Conservation (phyloP, 2,113 vertebrate species). For the Clarias magur region DNA sequence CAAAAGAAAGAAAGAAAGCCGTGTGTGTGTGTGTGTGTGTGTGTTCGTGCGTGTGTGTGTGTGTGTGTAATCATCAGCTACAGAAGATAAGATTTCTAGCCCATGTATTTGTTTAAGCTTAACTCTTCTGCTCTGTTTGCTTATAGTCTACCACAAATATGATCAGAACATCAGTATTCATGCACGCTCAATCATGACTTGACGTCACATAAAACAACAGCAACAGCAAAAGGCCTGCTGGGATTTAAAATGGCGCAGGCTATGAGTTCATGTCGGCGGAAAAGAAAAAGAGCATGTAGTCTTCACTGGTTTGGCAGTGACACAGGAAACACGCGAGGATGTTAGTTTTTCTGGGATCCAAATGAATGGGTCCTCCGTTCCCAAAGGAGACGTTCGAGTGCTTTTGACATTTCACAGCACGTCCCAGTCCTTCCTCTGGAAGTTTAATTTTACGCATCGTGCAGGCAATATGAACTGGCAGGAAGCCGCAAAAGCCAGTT, state of each 20-base stretch:
- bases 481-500: slow-evolving; percentile 12
- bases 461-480: slow-evolving; percentile 37
- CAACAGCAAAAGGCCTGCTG: not conserved
- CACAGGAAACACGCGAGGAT: slow-evolving; percentile 24
- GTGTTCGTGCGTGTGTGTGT: no score
- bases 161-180: not conserved
- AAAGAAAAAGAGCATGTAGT: slow-evolving; percentile 15
- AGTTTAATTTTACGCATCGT: slow-evolving; percentile 29
- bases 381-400: slow-evolving; percentile 28
- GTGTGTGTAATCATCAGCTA: not conserved
- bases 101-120: not conserved
- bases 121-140: not conserved
- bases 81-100: not conserved
- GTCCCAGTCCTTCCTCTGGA: slow-evolving; percentile 20
- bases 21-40: not conserved
- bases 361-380: slow-evolving; percentile 25
- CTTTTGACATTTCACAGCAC: slow-evolving; percentile 44
- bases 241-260: not conserved
- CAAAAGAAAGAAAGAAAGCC: not conserved
- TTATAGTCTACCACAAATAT: not conserved
- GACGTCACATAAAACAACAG: not conserved
- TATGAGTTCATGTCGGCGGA: not conserved
- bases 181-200: not conserved
- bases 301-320: slow-evolving; percentile 21
- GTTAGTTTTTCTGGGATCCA: not conserved